Percentiles rank a stretch among this genome's conserved stretches.
phyloP scores from a whole-genome alignment of 53 echinoderm and acorn worm genomes.

The Hippasteria phrygiana region DNA sequence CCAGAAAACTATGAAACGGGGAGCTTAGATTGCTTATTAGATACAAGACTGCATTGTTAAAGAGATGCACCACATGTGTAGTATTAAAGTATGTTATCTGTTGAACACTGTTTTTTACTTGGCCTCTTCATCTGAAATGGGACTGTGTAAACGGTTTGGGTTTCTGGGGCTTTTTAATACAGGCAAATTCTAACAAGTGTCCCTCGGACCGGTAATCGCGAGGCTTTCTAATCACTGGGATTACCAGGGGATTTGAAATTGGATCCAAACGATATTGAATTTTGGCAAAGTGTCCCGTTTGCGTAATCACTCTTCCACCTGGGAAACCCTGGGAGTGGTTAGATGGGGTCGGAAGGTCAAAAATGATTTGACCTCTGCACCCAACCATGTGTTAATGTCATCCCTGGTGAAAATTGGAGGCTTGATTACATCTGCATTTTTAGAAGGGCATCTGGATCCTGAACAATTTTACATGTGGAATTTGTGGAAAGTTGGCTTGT shows the following conservation, averaged over 20 bases:
- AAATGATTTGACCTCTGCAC: neutral
- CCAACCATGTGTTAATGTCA: neutral
- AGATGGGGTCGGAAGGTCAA: neutral
- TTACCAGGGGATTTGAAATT: slow-evolving; percentile 1
- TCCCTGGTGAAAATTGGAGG: no score
- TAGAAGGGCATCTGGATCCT: no score
- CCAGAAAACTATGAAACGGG: no score
- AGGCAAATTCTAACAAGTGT: neutral
- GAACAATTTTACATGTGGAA: no score
- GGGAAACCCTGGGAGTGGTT: neutral
- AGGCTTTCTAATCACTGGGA: neutral
- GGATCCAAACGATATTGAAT: slow-evolving; percentile 7
- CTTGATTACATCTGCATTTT: no score
- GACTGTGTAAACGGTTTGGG: neutral
- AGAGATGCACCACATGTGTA: no score
- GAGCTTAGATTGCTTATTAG: no score
- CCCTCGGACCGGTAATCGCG: neutral
- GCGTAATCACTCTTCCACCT: slow-evolving; percentile 23
- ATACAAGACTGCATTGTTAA: no score
- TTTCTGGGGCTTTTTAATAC: neutral
- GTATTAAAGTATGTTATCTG: no score
- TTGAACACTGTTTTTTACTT: no score
- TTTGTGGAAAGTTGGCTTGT: no score
- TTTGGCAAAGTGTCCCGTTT: neutral
- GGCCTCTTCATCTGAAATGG: no score